These are phyloP conservation scores for Corythornis madagascariensis DNA, from an alignment of 2,113 vertebrate species.

Conservation along the genomic window DNA sequence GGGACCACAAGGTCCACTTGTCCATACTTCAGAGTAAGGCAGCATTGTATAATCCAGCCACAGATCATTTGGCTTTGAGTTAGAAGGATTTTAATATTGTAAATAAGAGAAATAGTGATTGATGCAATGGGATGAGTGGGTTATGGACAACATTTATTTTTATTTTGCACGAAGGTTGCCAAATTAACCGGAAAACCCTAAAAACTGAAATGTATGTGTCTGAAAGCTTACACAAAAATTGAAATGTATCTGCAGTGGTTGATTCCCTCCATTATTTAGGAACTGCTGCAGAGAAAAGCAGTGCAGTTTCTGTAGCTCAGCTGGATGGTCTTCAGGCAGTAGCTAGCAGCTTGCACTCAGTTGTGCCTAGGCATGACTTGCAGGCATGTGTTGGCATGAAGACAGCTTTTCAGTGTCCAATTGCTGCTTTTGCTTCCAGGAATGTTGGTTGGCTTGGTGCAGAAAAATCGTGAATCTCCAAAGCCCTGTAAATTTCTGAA, in stretches of 20 bases:
- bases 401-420: neutral
- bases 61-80: neutral
- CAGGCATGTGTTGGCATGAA: neutral
- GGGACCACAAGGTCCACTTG: neutral
- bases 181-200: neutral
- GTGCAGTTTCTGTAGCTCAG: neutral
- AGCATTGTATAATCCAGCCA: neutral
- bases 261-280: neutral
- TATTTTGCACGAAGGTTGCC: neutral
- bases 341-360: neutral
- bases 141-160: neutral
- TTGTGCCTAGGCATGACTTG: neutral
- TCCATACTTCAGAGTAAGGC: neutral
- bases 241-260: fast-evolving
- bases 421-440: neutral
- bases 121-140: neutral
- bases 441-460: neutral
- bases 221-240: neutral
- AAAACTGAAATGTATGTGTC: neutral
- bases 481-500: neutral
- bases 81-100: neutral
- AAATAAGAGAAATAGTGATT: neutral
- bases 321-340: neutral
- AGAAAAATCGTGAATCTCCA: neutral
- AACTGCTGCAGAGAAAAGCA: neutral